Evolutionary conservation across 2,888 invertebrate genomes (phyloP), one percentile per base, ranked within the genome.

Genomic region (Odontothrips loti): DNA sequence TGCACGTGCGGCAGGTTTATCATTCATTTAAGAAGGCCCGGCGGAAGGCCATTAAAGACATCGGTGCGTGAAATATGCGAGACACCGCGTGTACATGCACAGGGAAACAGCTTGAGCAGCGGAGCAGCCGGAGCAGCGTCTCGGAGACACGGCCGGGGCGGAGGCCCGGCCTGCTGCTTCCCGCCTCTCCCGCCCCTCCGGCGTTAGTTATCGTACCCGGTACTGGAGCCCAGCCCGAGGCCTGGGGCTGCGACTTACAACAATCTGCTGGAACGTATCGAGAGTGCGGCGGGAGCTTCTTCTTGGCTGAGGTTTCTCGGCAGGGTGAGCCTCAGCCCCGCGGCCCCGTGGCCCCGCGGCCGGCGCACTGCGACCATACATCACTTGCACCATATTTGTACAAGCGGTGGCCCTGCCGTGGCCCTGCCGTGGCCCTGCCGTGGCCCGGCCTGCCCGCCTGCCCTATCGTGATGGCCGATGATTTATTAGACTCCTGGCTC

Each of bases 311-410:
- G 34, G 34, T 43, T 43, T 43, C 34, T 6, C 34, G 34, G 34
- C 34, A 43, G 34, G 34, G 34, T 6, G 34, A 6, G 34, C 34
- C 3, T 43, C 34, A 17, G 58, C 58, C 20, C 20, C 58, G 58
- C 15, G 51, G 51, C 6, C n/a, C n/a, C n/a, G 51, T 1, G 51
- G 51, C 51, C 15, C 51, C 3, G 68, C 68, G 68, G 58, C 58
- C 68, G 23, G 68, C 68, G 23, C 68, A 75, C 23, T 9, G 68
- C 68, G 68, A 12, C 68, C 68, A 75, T 75, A 75, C 68, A 75
- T 75, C 68, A 75, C 68, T 43, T 75, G 27, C 68, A 75, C 68
- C 68, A 75, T 75, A 75, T 75, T 75, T 75, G 68, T 75, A 75
- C 68, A 75, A 75, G 68, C 68, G 23, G 12, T 75, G 68, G 58